Evolutionary conservation across 2,113 vertebrate genomes (phyloP), one percentile per base, ranked within the genome.

Genomic region (Hymenochirus boettgeri): DNA sequence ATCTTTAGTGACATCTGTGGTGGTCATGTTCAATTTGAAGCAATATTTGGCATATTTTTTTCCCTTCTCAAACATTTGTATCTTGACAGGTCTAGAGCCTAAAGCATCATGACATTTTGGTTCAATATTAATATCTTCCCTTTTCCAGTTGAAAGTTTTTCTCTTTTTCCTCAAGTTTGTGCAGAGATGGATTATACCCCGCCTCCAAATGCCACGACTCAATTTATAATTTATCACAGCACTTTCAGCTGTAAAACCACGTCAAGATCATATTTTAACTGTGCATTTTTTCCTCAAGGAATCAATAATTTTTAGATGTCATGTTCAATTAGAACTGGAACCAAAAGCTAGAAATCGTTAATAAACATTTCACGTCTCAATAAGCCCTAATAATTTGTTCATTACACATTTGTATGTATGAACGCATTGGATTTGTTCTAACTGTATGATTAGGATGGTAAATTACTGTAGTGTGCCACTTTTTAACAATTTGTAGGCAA

Each of bases 51-150:
- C 65, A 69, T 59, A 29, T 17, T 12, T 39, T 9, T n/a, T 27
- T 58, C 45, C 59, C 19, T 15, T 59, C 55, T 52, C 55, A 25
- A 55, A 58, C 25, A 33, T 59, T 51, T 60, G 56, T 53, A 47
- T 45, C 23, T 69, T 69, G 65, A 60, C 65, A 60, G 47, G 33
- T 69, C 53, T 53, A 60, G 45, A 60, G 57, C 47, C 65, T 60
- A 69, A 60, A 60, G 65, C 65, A 31, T 69, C 53, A 45, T 69
- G 48, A 60, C 56, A 60, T 69, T 69, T 69, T 13, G 53, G 33
- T 69, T 45, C 57, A 45, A 60, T 60, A 60, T 69, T 69, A 59
- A 60, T n/a, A n/a, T 60, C 56, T 69, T 48, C 21, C 35, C n/a
- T n/a, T 27, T 69, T 60, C 24, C 57, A 58, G 29, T 60, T 60